Base-by-base conservation (phyloP, 2,113 vertebrate species). In the Grallaria varia region DNA sequence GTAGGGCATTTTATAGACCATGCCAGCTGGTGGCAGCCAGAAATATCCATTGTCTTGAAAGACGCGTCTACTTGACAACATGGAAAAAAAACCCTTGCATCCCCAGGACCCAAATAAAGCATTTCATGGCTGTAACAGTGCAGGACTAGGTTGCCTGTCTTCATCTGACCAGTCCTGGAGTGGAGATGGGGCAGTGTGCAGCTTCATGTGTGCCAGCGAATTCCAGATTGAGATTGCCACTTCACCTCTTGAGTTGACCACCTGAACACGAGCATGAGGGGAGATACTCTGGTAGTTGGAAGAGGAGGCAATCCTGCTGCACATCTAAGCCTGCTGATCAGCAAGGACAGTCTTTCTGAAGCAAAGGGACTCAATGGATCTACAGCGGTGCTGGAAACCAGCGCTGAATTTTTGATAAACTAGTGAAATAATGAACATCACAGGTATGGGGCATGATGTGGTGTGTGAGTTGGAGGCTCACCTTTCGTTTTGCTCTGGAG, bases 61-160 rank as follows among this genome's bases (percentile, higher is more conserved):
- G 42, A 44, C 18, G 4, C 25, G 11, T 56, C 40, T 79, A 19
- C 35, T 47, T 75, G 39, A 50, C 39, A 69, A 81, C 47, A 27
- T 1, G 20, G 33, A 62, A 69, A 30, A 19, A 27, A 23, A 33
- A 4, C 18, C 1, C 0, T 71, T 33, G 23, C 1, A 72, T 47
- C 12, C 27, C 24, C 58, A 83, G 27, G 23, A 50, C 17, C 15
- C 31, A 66, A 18, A 12, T 27, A 8, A 79, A 76, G 17, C 22
- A n/a, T 55, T 75, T 63, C 0, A 2, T 4, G 5, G 64, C 42
- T 58, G 16, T 28, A 79, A 67, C 1, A 7, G 31, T 20, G 45
- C 22, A 72, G 16, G 39, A 28, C 20, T 63, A 42, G n/a, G 62
- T 39, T 79, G n/a, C 47, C 44, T 79, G 39, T 23, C 56, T 75